phyloP scores from a whole-genome alignment of 1,140 invertebrate genomes.

The Brachystomella parvula region DNA sequence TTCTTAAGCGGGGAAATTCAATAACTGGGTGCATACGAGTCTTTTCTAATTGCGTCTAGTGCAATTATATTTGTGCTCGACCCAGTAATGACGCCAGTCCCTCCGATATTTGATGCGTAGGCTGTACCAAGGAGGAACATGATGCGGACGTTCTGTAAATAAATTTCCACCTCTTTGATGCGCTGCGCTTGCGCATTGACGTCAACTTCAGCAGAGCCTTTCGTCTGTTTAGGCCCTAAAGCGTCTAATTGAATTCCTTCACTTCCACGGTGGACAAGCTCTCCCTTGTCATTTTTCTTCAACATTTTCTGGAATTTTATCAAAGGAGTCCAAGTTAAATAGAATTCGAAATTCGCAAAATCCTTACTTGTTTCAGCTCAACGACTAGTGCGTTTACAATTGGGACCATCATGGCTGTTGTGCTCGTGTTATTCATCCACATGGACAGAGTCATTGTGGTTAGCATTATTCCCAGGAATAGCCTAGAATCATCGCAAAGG shows the following conservation, averaged over 20 bases:
- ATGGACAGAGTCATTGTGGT: slow-evolving; percentile 48
- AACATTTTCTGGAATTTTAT: not conserved
- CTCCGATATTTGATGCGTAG: slow-evolving; percentile 36
- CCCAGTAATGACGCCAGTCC: slow-evolving; percentile 53
- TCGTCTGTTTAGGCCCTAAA: too few species aligned
- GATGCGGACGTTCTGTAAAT: slow-evolving; percentile 29
- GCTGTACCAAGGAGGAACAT: slow-evolving; percentile 36
- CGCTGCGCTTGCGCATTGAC: too few species aligned
- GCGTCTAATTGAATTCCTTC: too few species aligned
- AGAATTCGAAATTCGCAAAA: not conserved
- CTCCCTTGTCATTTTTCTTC: too few species aligned
- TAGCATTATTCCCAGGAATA: slow-evolving; percentile 47
- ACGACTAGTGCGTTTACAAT: slow-evolving; percentile 35
- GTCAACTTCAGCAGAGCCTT: too few species aligned
- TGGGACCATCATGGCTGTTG: slow-evolving; percentile 44
- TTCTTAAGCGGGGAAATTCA: too few species aligned
- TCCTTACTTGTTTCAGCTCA: slow-evolving; percentile 25
- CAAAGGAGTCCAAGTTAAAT: not conserved
- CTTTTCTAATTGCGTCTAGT: slow-evolving; percentile 47
- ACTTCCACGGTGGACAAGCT: too few species aligned
- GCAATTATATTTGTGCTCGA: slow-evolving; percentile 82
- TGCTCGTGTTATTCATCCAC: slow-evolving; percentile 47
- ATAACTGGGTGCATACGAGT: slow-evolving; percentile 25
- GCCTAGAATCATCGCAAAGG: slow-evolving; percentile 32
- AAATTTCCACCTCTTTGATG: slow-evolving; percentile 17